Conservation (phyloP, 2,888 invertebrate species). For the Nomada lathburiana region DNA sequence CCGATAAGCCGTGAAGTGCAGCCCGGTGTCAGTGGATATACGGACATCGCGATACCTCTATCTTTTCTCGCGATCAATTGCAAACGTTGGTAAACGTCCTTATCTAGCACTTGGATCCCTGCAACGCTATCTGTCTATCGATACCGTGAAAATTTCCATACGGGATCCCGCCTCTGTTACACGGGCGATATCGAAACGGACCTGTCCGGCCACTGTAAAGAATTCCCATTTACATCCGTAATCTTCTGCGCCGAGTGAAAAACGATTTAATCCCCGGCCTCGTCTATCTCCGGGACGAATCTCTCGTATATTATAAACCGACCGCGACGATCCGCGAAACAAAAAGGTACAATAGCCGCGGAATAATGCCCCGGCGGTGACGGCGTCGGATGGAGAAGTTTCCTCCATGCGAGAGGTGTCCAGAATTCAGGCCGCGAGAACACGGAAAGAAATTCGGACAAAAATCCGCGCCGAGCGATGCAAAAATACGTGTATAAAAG, state of each 20-base stretch:
- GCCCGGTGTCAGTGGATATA: slow-evolving; percentile 46
- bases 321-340: slow-evolving; percentile 6
- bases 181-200: neutral
- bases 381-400: neutral
- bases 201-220: neutral
- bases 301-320: neutral
- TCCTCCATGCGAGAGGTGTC: slow-evolving; percentile 1
- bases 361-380: neutral
- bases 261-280: neutral
- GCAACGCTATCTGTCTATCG: slow-evolving; percentile 11
- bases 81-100: slow-evolving; percentile 54
- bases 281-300: neutral
- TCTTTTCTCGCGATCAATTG: slow-evolving; percentile 55
- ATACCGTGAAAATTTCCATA: slow-evolving; percentile 18
- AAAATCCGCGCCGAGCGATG: slow-evolving; percentile 45
- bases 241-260: neutral
- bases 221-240: neutral
- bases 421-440: slow-evolving; percentile 31
- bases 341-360: neutral
- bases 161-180: neutral
- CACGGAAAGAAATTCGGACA: slow-evolving; percentile 27
- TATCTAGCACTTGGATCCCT: slow-evolving; percentile 43
- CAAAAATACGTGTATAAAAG: slow-evolving; percentile 42
- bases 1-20: slow-evolving; percentile 60
- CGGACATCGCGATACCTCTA: slow-evolving; percentile 54